Conservation (phyloP, 2,797 vertebrate species). For the Lagorchestes hirsutus region DNA sequence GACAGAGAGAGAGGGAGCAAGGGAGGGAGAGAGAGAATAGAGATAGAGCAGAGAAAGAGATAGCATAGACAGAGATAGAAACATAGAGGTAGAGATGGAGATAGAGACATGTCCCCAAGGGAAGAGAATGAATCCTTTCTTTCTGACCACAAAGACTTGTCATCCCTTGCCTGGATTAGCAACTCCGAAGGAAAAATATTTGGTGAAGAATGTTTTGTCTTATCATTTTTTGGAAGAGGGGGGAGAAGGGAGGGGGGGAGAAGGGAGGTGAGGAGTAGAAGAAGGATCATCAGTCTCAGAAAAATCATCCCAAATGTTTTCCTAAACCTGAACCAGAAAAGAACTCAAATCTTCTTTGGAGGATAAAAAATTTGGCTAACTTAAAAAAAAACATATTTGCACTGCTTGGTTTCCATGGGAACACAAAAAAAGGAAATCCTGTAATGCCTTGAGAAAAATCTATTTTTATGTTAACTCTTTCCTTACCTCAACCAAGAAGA, state of each 20-base stretch:
- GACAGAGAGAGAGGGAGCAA: no score
- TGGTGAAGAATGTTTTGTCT: background rate
- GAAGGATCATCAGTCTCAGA: background rate
- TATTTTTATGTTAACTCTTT: conserved; percentile 71
- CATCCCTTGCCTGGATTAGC: background rate
- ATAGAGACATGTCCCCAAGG: background rate
- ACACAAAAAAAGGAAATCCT: conserved; percentile 55
- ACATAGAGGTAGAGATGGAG: background rate
- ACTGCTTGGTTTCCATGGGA: conserved; percentile 77
- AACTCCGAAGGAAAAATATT: background rate
- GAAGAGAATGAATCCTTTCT: background rate
- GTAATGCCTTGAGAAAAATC: conserved; percentile 43
- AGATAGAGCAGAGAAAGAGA: background rate
- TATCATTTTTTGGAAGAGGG: background rate
- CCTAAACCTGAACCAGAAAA: conserved; percentile 5
- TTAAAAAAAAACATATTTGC: conserved; percentile 56
- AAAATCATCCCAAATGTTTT: background rate
- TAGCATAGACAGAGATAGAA: background rate
- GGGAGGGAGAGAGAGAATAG: no score
- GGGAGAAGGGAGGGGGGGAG: fast-evolving
- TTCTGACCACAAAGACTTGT: background rate
- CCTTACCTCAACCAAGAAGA: conserved; percentile 15
- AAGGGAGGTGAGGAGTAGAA: no score
- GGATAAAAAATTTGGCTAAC: conserved; percentile 60
- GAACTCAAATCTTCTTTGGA: conserved; percentile 52